phyloP scores from a whole-genome alignment of 1,140 invertebrate species.

The Scaptomyza pallida region DNA sequence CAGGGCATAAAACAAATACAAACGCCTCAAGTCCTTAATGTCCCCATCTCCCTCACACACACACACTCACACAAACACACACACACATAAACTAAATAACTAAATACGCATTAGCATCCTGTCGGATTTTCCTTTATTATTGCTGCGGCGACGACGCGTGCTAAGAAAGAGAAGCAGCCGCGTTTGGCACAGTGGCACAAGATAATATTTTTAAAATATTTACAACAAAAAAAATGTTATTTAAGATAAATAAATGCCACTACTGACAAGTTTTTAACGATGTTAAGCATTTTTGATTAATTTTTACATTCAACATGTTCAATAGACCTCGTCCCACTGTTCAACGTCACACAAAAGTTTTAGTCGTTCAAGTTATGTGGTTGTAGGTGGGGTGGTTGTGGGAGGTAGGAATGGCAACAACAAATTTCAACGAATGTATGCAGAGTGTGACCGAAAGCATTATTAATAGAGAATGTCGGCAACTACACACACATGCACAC shows the following conservation, averaged over 20 bases:
- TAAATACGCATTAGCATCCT: constrained; percentile 82
- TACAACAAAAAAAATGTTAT: neutral
- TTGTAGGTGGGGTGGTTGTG: neutral
- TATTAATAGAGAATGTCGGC: constrained; percentile 80
- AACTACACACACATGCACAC: constrained; percentile 40
- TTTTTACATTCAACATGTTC: neutral
- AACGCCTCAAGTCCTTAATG: constrained; percentile 43
- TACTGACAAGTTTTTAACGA: no score
- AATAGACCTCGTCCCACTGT: constrained; percentile 29
- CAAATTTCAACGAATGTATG: constrained; percentile 76
- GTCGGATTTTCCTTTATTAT: constrained; percentile 81
- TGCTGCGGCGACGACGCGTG: constrained; percentile 42
- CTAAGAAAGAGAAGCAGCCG: constrained; percentile 18
- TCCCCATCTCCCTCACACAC: constrained; percentile 4
- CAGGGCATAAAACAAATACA: constrained; percentile 69
- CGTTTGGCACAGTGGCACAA: constrained; percentile 39
- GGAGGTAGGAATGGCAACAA: constrained; percentile 42
- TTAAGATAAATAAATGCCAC: no score
- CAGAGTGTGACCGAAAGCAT: constrained; percentile 81
- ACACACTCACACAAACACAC: constrained; percentile 19
- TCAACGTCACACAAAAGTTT: constrained; percentile 33
- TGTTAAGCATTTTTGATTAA: no score
- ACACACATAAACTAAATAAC: constrained; percentile 69
- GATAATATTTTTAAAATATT: no score
- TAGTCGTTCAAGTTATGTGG: constrained; percentile 30